These are phyloP conservation scores for Toxotes lorentzi DNA, from an alignment of 2,797 vertebrate species.

Conservation along the genomic window DNA sequence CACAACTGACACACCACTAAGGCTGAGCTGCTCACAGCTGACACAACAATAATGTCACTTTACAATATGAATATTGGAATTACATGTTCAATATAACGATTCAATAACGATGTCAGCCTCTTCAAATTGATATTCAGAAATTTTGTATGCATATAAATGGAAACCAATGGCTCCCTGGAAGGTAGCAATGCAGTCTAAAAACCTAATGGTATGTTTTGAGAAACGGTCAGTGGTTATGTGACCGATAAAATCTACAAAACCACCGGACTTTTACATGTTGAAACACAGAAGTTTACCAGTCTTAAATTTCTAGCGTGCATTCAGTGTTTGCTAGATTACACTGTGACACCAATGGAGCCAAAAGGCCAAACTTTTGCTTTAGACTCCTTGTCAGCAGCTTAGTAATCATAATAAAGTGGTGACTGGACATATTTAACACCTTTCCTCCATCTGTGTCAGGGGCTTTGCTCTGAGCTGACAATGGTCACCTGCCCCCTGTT, in stretches of 20 bases:
- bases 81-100: background rate
- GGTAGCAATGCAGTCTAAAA: background rate
- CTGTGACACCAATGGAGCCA: background rate
- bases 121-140: background rate
- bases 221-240: background rate
- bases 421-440: slow-evolving; percentile 1
- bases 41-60: background rate
- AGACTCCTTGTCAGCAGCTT: slow-evolving; percentile 33
- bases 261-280: background rate
- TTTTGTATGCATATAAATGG: background rate
- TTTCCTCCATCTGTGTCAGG: slow-evolving; percentile 13
- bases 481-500: slow-evolving; percentile 17
- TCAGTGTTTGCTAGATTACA: background rate
- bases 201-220: background rate
- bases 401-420: slow-evolving; percentile 2
- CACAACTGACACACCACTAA: background rate
- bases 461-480: slow-evolving; percentile 22
- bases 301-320: background rate
- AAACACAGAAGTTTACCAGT: background rate
- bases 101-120: background rate
- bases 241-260: background rate
- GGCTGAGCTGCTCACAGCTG: background rate
- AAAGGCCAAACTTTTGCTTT: background rate
- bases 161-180: background rate
- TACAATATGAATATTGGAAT: background rate